These are phyloP conservation scores for Erethizon dorsatum DNA, from an alignment of 2,797 vertebrate species.

Conservation along the genomic window DNA sequence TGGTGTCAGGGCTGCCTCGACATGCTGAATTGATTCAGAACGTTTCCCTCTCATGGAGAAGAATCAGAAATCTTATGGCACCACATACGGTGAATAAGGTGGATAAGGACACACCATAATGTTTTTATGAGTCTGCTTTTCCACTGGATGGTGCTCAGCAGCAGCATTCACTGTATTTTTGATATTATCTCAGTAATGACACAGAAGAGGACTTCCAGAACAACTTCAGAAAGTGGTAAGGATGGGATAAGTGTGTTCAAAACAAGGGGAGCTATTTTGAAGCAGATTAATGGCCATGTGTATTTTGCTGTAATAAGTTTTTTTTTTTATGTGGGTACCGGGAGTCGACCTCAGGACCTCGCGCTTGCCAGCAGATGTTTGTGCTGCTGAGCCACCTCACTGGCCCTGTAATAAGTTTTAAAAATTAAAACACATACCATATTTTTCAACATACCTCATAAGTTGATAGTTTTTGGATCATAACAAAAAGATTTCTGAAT, in stretches of 20 bases:
- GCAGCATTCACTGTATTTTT: neutral
- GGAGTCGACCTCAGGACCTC: no score
- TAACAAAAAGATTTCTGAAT: slow-evolving; percentile 21
- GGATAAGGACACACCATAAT: neutral
- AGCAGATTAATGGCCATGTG: neutral
- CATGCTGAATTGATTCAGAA: neutral
- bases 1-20: neutral
- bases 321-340: no score
- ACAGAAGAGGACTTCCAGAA: neutral
- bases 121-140: neutral
- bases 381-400: no score
- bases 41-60: neutral
- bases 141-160: neutral
- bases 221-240: neutral
- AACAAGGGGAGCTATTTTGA: neutral
- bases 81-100: neutral
- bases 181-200: neutral
- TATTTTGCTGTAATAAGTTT: neutral
- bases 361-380: no score
- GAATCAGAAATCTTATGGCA: neutral
- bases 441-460: neutral
- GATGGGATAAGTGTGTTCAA: neutral
- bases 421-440: neutral
- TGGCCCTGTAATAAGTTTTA: neutral
- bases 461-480: neutral